Percentiles rank a stretch among this genome's conserved stretches.
These are phyloP conservation scores for Gopherus flavomarginatus DNA, from an alignment of 2,113 vertebrate species.

Conservation along the genomic window DNA sequence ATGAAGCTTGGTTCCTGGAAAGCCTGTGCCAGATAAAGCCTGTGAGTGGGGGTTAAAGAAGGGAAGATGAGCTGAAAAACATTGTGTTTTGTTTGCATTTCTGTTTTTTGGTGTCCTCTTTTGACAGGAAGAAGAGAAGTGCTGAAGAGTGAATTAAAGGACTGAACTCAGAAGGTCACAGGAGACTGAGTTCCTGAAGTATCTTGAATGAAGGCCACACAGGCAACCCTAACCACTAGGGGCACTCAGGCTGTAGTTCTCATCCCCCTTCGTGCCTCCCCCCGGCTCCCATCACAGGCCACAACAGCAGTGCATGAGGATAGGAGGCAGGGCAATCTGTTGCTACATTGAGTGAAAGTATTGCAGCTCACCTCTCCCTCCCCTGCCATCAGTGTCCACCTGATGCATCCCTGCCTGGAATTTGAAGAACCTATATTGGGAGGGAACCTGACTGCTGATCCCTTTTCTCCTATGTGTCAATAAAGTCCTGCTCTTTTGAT, in stretches of 20 bases:
- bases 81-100: not conserved
- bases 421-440: not conserved
- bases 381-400: not conserved
- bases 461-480: not conserved
- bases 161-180: not conserved
- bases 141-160: not conserved
- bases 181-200: not conserved
- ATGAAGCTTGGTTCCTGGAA: not conserved
- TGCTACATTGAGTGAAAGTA: not conserved
- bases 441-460: not conserved
- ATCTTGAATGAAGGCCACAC: not conserved
- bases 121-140: not conserved
- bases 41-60: not conserved
- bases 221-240: not conserved
- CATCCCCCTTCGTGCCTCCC: too few relatives aligned
- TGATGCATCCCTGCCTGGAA: not conserved
- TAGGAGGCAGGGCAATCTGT: not conserved
- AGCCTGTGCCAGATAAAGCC: not conserved
- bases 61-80: not conserved
- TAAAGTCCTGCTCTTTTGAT: not conserved
- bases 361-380: not conserved
- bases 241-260: not conserved
- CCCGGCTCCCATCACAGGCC: not conserved
- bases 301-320: not conserved
- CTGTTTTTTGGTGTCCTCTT: not conserved